Percentiles rank a stretch among this genome's conserved stretches.
phyloP scores from a whole-genome alignment of 2,888 invertebrate genomes.

The Dione vanillae region DNA sequence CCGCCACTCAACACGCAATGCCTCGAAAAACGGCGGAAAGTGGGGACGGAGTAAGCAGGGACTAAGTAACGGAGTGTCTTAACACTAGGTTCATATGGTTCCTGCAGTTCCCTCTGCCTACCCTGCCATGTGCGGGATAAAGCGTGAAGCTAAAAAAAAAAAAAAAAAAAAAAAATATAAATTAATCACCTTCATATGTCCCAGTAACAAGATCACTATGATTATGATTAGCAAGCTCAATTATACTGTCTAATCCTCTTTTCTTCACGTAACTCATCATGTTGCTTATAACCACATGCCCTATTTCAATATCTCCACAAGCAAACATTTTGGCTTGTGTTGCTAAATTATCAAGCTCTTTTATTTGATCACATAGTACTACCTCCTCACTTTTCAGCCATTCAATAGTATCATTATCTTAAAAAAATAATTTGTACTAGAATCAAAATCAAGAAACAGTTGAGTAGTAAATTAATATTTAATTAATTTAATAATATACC shows the following conservation, averaged over 20 bases:
- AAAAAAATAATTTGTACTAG: conserved; percentile 28
- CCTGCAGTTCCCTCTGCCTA: too few species aligned
- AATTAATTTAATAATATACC: conserved; percentile 20
- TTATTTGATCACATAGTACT: conserved; percentile 58
- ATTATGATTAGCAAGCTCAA: conserved; percentile 83
- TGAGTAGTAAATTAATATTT: not conserved
- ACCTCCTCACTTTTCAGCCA: conserved; percentile 71
- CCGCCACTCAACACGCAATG: too few species aligned
- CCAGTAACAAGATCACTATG: conserved; percentile 90
- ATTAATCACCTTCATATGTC: conserved; percentile 89
- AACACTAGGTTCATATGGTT: too few species aligned
- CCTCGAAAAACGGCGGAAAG: too few species aligned
- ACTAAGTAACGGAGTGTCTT: too few species aligned
- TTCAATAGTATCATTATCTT: conserved; percentile 51
- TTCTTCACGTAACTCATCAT: conserved; percentile 53
- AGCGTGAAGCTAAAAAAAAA: too few species aligned
- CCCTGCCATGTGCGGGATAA: too few species aligned
- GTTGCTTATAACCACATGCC: conserved; percentile 63
- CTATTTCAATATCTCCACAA: conserved; percentile 74
- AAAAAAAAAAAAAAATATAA: not conserved
- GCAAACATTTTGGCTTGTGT: conserved; percentile 72
- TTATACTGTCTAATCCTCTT: conserved; percentile 65
- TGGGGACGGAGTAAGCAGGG: too few species aligned
- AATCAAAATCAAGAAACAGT: conserved; percentile 6
- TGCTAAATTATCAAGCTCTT: conserved; percentile 61